A percentile compares a stretch with the other conserved stretches of the same genome.
phyloP scores from a whole-genome alignment of 2,888 invertebrate genomes.

The Lepidonotus clava region DNA sequence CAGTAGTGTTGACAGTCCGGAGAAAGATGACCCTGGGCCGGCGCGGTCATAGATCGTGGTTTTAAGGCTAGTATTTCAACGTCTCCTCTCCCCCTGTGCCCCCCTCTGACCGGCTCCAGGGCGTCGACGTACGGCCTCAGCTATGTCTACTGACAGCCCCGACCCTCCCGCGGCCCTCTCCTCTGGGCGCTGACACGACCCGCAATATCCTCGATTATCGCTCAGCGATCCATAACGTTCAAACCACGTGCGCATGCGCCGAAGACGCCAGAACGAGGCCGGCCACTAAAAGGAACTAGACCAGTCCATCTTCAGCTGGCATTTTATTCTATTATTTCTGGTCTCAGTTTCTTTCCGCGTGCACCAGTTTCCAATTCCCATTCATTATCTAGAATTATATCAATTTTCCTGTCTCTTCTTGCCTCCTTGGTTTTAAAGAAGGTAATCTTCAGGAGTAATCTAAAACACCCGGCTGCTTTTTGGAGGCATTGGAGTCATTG shows the following conservation, averaged over 20 bases:
- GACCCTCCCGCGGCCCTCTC: no score
- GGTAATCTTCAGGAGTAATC: background rate
- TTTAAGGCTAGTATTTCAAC: background rate
- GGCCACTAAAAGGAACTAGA: background rate
- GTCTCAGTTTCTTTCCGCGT: background rate
- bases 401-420: conserved; percentile 18
- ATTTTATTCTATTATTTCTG: conserved; percentile 6
- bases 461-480: background rate
- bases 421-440: background rate
- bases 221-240: conserved; percentile 18
- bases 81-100: background rate
- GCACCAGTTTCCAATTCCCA: conserved; percentile 35
- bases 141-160: background rate
- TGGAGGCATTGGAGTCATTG: background rate
- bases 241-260: background rate
- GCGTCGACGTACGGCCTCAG: background rate
- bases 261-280: background rate
- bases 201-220: background rate
- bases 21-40: conserved; percentile 19
- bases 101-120: background rate
- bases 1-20: background rate
- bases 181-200: background rate
- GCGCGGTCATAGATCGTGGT: background rate
- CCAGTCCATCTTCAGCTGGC: background rate
- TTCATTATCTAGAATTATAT: conserved; percentile 37